phyloP scores from a whole-genome alignment of 2,113 vertebrate species.

The Tragelaphus scriptus region DNA sequence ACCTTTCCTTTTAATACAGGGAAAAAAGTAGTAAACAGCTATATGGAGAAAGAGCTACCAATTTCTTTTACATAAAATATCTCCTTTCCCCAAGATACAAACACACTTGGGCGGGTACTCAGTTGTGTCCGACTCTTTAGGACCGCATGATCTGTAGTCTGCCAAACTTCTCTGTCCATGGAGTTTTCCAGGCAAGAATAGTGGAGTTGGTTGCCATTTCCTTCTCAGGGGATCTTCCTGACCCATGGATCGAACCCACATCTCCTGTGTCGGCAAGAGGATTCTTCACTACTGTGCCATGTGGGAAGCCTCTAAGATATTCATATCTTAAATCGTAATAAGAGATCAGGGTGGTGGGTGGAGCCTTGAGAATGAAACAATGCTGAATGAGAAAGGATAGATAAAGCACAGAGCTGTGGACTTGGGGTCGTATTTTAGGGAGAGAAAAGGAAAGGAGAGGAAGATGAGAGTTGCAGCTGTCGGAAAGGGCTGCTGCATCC shows the following conservation, averaged over 20 bases:
- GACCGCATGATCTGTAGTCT: background rate
- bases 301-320: background rate
- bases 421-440: background rate
- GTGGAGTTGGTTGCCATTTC: background rate
- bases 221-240: background rate
- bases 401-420: background rate
- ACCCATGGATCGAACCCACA: background rate
- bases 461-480: background rate
- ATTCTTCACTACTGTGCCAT: background rate
- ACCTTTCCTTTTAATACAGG: background rate
- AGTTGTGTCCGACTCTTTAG: background rate
- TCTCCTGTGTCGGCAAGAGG: background rate
- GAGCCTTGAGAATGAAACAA: background rate
- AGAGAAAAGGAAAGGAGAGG: background rate
- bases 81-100: background rate
- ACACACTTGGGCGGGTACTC: background rate
- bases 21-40: background rate
- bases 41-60: background rate
- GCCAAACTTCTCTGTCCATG: background rate
- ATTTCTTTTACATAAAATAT: background rate
- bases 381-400: background rate
- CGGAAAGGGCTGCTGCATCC: background rate
- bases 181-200: background rate
- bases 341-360: background rate
- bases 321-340: background rate